Base-by-base conservation (phyloP, 2,888 invertebrate genomes). In the Ornithoptera alexandrae region DNA sequence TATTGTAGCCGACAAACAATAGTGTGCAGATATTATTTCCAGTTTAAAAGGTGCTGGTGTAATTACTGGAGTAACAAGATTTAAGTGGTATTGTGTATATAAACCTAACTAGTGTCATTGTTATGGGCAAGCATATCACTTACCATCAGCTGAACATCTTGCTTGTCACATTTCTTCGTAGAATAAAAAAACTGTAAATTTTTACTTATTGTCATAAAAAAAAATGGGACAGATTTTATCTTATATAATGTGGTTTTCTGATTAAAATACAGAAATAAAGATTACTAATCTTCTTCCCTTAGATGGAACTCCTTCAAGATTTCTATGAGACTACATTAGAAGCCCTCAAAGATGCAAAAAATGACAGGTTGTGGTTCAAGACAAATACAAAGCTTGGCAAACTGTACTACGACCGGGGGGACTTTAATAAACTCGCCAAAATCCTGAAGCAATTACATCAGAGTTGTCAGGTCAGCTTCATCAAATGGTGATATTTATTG, bases 331-430 rank as follows among this genome's bases (percentile, higher is more conserved):
- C 98, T 1, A 98, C 98, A 0, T 89, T 98, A 79, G 98, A 98
- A 83, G 98, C 98, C 12, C 87, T 98, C 69, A 98, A 98, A 86
- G 99, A 99, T 93, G 99, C 99, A 1, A 99, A 99, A 88, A 99
- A 99, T 87, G 99, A 99, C 89, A 94, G 99, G 73, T 92, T 99
- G 68, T 99, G 99, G 99, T 99, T 99, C 87, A 99, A 99, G 91
- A 99, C 99, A 0, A 99, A 99, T 85, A 99, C 99, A 0, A 99
- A 99, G 93, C 92, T 99, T 77, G 99, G 99, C 62, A 99, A 99
- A 90, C 93, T 99, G 36, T 99, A 99, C 87, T 99, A 98, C 82
- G 99, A 99, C 90, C 94, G 99, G 71, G 97, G 96, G 66, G 99
- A 99, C 84, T 99, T 97, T 85, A 96, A 95, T 74, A 98, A 98